Evolutionary conservation across 2,797 vertebrate genomes (phyloP), one percentile per base, ranked within the genome.

Genomic region (Cryptoblepharus egeriae): DNA sequence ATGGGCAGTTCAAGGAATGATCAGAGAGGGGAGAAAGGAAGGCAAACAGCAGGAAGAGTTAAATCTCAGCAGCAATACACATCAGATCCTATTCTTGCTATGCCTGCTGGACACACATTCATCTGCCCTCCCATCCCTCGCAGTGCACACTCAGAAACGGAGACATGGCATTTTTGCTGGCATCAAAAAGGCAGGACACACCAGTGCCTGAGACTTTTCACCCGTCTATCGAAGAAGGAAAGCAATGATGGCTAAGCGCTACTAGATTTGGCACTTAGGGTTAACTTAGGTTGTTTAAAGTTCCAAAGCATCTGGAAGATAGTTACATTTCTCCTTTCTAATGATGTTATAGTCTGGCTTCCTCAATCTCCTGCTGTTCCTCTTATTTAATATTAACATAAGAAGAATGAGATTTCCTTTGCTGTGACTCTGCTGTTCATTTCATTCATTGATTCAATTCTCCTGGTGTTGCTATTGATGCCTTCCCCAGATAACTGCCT

Each of bases 391-490:
- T 84, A 89, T 82, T 86, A 58, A 88, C 85, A 76, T 85, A 84
- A 72, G 83, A 83, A 88, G 85, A 79, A 84, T 61, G 3, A 83
- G 60, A 89, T 88, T 87, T 89, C 82, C 70, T 85, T 71, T 26
- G 60, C 75, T 78, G 65, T 85, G 69, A 1, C 28, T 85, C 91
- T 81, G 20, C 70, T 79, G 32, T 49, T 74, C 42, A 87, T 87
- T 58, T 89, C 83, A 79, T 80, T 58, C 82, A 67, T 58, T 28
- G 12, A 85, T 87, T 67, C 0, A 0, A 81, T 79, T 82, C 67
- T 18, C 1, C 1, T 75, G 35, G 35, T 60, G n/a, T 67, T 81
- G 71, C 3, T 87, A 65, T 76, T 74, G 52, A 75, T 81, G 81
- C 79, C 60, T 79, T 88, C 70, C 72, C 74, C 35, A 79, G 74